A percentile compares a stretch with the other conserved stretches of the same genome.
These are phyloP conservation scores for Protodeltote pygarga DNA, from an alignment of 2,888 invertebrate species.

Conservation along the genomic window DNA sequence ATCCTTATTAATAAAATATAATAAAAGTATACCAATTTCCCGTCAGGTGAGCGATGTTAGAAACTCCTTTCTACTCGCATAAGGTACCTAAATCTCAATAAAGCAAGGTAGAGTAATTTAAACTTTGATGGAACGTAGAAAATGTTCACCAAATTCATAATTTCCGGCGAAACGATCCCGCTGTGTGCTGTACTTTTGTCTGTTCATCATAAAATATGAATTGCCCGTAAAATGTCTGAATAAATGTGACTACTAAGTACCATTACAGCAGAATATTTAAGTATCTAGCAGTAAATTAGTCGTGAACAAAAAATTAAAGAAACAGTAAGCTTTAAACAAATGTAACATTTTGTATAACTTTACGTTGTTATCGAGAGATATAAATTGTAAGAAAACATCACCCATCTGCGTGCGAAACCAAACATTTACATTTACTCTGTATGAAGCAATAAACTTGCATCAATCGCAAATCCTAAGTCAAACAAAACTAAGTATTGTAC, in stretches of 20 bases:
- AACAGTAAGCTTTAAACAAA: conserved; percentile 5
- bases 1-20: no score
- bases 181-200: conserved; percentile 21
- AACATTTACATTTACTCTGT: conserved; percentile 47
- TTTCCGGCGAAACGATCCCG: conserved; percentile 29
- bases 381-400: conserved; percentile 24
- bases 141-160: conserved; percentile 46
- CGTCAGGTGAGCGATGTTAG: no score
- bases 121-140: conserved; percentile 49
- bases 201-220: conserved; percentile 28
- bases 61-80: conserved; percentile 6
- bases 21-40: no score
- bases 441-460: conserved; percentile 19
- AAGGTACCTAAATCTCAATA: conserved; percentile 30
- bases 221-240: conserved; percentile 18
- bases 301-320: not conserved
- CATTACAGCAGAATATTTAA: not conserved
- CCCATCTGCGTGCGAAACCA: conserved; percentile 23
- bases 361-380: conserved; percentile 13
- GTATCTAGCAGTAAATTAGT: not conserved
- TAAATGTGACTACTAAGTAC: conserved; percentile 6
- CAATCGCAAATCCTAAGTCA: conserved; percentile 30
- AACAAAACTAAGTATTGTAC: conserved; percentile 24
- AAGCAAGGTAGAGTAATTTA: conserved; percentile 49
- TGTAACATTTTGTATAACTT: conserved; percentile 7